These are phyloP conservation scores for Lepidochrysops patricia DNA, from an alignment of 2,888 invertebrate genomes.

Conservation along the genomic window DNA sequence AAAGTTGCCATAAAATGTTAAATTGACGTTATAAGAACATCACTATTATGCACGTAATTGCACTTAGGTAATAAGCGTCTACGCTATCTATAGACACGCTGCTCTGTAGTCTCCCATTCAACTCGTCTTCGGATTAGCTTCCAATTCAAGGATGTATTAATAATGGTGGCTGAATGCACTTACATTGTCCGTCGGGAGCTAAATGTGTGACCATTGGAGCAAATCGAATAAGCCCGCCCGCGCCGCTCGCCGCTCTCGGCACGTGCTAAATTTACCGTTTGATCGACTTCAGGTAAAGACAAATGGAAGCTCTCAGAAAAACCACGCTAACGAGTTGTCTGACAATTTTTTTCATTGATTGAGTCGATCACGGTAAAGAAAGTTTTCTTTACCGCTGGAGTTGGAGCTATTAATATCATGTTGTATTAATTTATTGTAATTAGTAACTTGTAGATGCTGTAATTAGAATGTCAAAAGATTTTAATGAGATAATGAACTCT, in stretches of 20 bases:
- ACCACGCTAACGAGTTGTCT: neutral
- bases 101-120: slow-evolving; percentile 40
- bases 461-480: too few species aligned
- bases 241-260: too few species aligned
- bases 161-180: slow-evolving; percentile 70
- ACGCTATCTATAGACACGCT: neutral
- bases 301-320: slow-evolving; percentile 14
- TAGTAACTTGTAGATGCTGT: too few species aligned
- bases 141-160: slow-evolving; percentile 67
- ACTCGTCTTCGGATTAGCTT: slow-evolving; percentile 64
- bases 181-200: slow-evolving; percentile 66
- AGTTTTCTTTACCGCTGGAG: neutral
- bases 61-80: neutral
- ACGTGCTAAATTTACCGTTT: slow-evolving; percentile 56
- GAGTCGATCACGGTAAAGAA: neutral
- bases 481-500: too few species aligned
- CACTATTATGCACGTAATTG: too few species aligned
- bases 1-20: too few species aligned
- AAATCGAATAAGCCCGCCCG: slow-evolving; percentile 64
- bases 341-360: neutral
- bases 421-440: too few species aligned
- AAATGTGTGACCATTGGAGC: slow-evolving; percentile 70
- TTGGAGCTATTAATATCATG: too few species aligned
- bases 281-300: slow-evolving; percentile 34
- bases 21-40: too few species aligned